A percentile compares a stretch with the other conserved stretches of the same genome.
Conservation (phyloP, 2,113 vertebrate genomes). For the Muntiacus reevesi region DNA sequence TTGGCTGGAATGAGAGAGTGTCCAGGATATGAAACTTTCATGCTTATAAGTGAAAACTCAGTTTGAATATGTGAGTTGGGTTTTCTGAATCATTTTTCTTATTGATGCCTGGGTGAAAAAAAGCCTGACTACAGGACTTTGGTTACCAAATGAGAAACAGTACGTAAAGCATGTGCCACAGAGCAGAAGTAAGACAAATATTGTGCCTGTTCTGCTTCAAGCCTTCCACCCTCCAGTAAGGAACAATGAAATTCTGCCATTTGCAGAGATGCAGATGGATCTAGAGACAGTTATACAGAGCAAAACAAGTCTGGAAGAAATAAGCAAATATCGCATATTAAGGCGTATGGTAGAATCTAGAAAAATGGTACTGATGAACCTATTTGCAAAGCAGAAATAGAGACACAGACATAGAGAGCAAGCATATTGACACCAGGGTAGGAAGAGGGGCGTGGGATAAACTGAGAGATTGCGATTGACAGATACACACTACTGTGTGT, state of each 20-base stretch:
- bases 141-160: not conserved
- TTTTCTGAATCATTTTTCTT: not conserved
- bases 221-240: not conserved
- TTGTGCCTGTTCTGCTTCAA: not conserved
- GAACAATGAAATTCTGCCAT: not conserved
- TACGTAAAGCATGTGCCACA: not conserved
- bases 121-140: not conserved
- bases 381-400: not conserved
- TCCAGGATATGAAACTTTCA: not conserved
- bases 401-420: not conserved
- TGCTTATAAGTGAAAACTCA: not conserved
- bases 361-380: not conserved
- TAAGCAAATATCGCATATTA: not conserved
- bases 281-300: not conserved
- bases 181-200: not conserved
- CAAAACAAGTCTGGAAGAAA: not conserved
- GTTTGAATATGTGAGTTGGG: not conserved
- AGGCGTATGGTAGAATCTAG: not conserved
- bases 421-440: not conserved
- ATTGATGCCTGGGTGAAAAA: not conserved
- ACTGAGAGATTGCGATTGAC: not conserved
- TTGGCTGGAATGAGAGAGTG: not conserved
- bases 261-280: not conserved
- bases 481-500: accelerated
- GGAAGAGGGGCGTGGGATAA: accelerated